Evolutionary conservation across 2,113 vertebrate species (phyloP), one percentile per base, ranked within the genome.

Genomic region (Plotosus lineatus): DNA sequence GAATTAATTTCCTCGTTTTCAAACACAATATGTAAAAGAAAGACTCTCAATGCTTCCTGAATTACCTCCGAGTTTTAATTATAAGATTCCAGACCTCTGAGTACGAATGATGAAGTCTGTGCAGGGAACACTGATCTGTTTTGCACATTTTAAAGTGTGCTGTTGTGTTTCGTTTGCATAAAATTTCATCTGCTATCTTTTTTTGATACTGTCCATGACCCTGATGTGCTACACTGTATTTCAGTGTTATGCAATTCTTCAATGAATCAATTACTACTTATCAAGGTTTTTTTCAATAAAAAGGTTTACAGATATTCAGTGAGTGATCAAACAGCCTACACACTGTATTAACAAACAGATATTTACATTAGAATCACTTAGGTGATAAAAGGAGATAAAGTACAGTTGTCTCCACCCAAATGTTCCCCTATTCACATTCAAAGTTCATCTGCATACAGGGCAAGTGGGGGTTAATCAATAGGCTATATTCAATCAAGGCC

Each of bases 281-380:
- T 11, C 53, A 60, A 48, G 63, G 55, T 4, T 63, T 60, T 46
- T 71, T 12, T 1, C 26, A 28, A 48, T 42, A 60, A 61, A 73
- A 73, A 73, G 21, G 38, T 44, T 23, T 14, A 53, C 4, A n/a
- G 44, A 66, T 17, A 55, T 40, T 78, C 19, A 40, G 44, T 77
- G 10, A 36, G 44, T 56, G n/a, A 65, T 60, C 33, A 68, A 60
- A 77, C 42, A 44, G 10, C 66, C 36, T 79, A 17, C 71, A 46
- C 44, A 63, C 36, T 84, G 82, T 80, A 84, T 88, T 75, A 19
- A 74, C 84, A 82, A 53, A 21, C 38, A 56, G 14, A 55, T 56
- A 88, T 88, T 86, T 83, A 58, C 84, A 76, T 66, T 12, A n/a
- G 15, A 73, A 88, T 72, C 72, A 71, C 51, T 51, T 31, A 10